Percentiles rank a stretch among this genome's conserved stretches.
phyloP scores from a whole-genome alignment of 2,888 invertebrate species.

The Oligia fasciuncula region DNA sequence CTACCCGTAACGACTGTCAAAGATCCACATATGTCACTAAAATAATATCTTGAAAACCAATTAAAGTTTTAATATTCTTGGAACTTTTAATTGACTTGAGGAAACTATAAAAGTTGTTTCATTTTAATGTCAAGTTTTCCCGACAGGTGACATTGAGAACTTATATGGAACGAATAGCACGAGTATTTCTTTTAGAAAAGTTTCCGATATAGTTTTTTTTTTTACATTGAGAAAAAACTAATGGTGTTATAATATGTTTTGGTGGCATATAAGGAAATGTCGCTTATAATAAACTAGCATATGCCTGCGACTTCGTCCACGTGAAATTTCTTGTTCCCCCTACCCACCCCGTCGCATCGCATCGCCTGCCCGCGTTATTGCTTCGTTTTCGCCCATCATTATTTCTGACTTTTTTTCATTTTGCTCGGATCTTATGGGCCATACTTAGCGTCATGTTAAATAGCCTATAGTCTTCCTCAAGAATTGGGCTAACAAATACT shows the following conservation, averaged over 20 bases:
- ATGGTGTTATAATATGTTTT: constrained; percentile 6
- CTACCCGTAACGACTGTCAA: too few relatives aligned
- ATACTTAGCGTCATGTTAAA: too few relatives aligned
- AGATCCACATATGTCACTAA: constrained; percentile 20
- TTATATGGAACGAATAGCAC: constrained; percentile 4
- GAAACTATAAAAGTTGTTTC: constrained; percentile 63
- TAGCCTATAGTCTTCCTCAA: too few relatives aligned
- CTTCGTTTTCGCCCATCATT: too few relatives aligned
- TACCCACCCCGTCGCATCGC: too few relatives aligned
- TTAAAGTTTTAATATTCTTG: constrained; percentile 56
- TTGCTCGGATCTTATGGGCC: too few relatives aligned
- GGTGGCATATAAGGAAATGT: background rate
- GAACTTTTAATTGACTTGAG: constrained; percentile 66
- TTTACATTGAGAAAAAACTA: background rate
- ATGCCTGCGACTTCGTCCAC: too few relatives aligned
- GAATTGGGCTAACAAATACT: too few relatives aligned
- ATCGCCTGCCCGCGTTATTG: too few relatives aligned
- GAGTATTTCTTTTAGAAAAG: background rate
- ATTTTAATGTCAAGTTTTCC: constrained; percentile 44
- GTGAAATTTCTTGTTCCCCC: too few relatives aligned
- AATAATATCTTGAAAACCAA: constrained; percentile 39
- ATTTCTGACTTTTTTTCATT: too few relatives aligned
- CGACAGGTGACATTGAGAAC: constrained; percentile 46
- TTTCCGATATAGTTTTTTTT: background rate
- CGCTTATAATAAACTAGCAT: too few relatives aligned